Evolutionary conservation across 2,113 vertebrate genomes (phyloP).

Genomic region (Harpagus bidentatus): DNA sequence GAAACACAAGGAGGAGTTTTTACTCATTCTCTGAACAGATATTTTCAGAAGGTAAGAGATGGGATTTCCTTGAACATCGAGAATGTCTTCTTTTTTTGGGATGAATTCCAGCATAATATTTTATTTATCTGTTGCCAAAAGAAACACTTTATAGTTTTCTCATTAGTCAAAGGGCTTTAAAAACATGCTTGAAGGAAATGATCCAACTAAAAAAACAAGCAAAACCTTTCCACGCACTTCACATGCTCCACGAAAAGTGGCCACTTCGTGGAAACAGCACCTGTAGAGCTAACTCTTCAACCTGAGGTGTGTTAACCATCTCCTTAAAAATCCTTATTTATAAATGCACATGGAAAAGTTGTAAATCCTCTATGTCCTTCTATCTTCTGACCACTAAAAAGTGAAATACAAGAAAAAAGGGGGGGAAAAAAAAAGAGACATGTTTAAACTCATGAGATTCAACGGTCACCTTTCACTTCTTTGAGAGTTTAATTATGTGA

Average conservation of each 20-base stretch:
- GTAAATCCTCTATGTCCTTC: background rate
- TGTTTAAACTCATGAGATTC: background rate
- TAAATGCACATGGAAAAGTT: background rate
- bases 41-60: background rate
- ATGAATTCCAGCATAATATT: background rate
- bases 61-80: background rate
- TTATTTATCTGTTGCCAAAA: conserved; percentile 46
- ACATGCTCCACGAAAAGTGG: background rate
- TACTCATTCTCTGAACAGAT: background rate
- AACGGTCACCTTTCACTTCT: background rate
- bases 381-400: background rate
- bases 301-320: background rate
- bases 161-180: background rate
- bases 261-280: background rate
- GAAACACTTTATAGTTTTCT: conserved; percentile 4
- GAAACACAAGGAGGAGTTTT: background rate
- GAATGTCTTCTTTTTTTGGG: background rate
- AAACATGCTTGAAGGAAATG: conserved; percentile 37
- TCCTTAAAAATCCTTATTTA: background rate
- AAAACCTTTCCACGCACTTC: background rate
- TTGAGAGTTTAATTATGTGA: background rate
- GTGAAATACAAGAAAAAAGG: background rate
- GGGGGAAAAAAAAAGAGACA: rapidly evolving
- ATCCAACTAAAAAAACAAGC: conserved; percentile 21
- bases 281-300: background rate